These are phyloP conservation scores for Tridacna gigas DNA, from an alignment of 2,888 invertebrate species.

Conservation along the genomic window DNA sequence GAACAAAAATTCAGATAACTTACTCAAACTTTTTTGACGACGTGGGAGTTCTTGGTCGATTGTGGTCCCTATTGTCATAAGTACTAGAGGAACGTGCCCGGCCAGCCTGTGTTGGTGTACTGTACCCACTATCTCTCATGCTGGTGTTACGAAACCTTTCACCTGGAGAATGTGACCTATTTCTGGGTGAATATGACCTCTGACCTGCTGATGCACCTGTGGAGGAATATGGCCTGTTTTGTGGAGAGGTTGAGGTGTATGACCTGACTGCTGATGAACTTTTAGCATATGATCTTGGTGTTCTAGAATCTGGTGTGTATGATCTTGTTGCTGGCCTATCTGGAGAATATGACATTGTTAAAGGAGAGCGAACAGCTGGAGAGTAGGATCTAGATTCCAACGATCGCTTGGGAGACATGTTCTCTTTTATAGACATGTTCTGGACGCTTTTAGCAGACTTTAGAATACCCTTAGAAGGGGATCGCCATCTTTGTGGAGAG, in stretches of 20 bases:
- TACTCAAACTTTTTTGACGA: slow-evolving; percentile 24
- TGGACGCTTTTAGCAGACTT: slow-evolving; percentile 69
- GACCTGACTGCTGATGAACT: slow-evolving; percentile 25
- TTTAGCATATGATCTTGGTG: slow-evolving; percentile 38
- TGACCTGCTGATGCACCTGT: slow-evolving; percentile 44
- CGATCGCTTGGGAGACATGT: slow-evolving; percentile 52
- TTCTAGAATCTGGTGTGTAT: slow-evolving; percentile 48
- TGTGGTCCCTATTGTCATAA: slow-evolving; percentile 50
- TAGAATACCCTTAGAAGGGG: slow-evolving; percentile 64
- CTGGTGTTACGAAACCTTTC: slow-evolving; percentile 42
- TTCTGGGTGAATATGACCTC: slow-evolving; percentile 60
- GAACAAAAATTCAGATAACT: slow-evolving; percentile 25
- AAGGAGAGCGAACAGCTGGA: slow-evolving; percentile 49
- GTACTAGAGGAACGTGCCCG: slow-evolving; percentile 17
- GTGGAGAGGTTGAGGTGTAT: slow-evolving; percentile 31
- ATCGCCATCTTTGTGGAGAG: slow-evolving; percentile 46
- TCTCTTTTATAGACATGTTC: slow-evolving; percentile 69
- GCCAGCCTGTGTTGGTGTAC: slow-evolving; percentile 51
- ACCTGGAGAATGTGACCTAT: slow-evolving; percentile 46
- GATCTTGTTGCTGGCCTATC: slow-evolving; percentile 39
- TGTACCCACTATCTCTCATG: slow-evolving; percentile 61
- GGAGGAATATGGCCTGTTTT: slow-evolving; percentile 47
- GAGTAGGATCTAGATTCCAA: slow-evolving; percentile 63
- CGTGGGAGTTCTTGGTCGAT: slow-evolving; percentile 48
- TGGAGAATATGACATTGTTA: slow-evolving; percentile 38